Evolutionary conservation across 1,140 invertebrate species (phyloP).

Genomic region (Ericerus pela): DNA sequence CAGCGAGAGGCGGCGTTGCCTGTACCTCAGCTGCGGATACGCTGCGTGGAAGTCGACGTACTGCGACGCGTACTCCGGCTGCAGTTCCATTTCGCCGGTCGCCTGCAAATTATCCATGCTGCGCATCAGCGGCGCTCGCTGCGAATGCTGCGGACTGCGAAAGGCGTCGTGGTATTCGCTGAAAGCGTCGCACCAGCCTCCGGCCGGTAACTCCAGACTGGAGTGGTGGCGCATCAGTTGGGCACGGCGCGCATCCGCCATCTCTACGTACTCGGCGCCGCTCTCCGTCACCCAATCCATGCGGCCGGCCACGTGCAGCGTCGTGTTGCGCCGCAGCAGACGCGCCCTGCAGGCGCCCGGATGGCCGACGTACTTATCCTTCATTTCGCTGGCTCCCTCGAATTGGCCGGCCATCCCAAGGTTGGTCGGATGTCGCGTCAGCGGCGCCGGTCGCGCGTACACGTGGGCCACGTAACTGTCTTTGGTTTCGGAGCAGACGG

Average conservation of each 20-base stretch:
- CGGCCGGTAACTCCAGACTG: slow-evolving; percentile 18
- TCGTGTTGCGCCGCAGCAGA: slow-evolving; percentile 1
- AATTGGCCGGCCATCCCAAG: slow-evolving; percentile 21
- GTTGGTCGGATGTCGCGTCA: slow-evolving; percentile 18
- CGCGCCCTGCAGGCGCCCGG: slow-evolving; percentile 3
- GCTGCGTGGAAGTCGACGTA: slow-evolving; percentile 14
- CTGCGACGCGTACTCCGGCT: slow-evolving; percentile 16
- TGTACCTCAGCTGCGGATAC: neutral
- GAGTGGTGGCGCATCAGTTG: slow-evolving; percentile 15
- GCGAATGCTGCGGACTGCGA: slow-evolving; percentile 18
- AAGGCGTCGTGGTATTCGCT: slow-evolving; percentile 14
- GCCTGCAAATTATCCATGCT: slow-evolving; percentile 16
- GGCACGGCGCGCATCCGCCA: slow-evolving; percentile 16
- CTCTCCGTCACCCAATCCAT: slow-evolving; percentile 17
- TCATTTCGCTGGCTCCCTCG: slow-evolving; percentile 16
- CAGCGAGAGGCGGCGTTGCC: neutral
- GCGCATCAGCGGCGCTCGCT: slow-evolving; percentile 11
- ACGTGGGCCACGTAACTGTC: neutral
- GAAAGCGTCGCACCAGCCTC: slow-evolving; percentile 12
- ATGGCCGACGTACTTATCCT: slow-evolving; percentile 18
- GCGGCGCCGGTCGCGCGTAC: slow-evolving; percentile 8
- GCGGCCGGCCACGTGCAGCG: slow-evolving; percentile 19
- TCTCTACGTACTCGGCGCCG: slow-evolving; percentile 19
- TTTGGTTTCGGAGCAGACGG: neutral
- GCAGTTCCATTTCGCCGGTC: slow-evolving; percentile 15